Evolutionary conservation across 2,113 vertebrate genomes (phyloP).

Genomic region (Baryphthengus martii): DNA sequence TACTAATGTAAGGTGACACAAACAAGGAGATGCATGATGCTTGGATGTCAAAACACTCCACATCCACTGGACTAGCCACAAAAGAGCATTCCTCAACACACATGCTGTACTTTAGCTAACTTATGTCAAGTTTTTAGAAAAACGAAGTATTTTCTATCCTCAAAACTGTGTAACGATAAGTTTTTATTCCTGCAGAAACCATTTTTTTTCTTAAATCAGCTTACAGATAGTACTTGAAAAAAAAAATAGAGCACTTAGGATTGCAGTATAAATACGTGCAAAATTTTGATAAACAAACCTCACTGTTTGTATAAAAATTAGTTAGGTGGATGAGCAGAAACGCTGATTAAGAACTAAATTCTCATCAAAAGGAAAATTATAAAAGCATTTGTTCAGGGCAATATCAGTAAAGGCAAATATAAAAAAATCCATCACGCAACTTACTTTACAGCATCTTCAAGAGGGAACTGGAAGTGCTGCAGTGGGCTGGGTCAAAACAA

Average conservation of each 20-base stretch:
- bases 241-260: neutral
- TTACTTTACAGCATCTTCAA: neutral
- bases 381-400: neutral
- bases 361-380: neutral
- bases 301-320: neutral
- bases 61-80: neutral
- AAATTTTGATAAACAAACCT: neutral
- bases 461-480: neutral
- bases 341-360: neutral
- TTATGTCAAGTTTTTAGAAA: neutral
- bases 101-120: neutral
- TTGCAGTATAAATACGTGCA: neutral
- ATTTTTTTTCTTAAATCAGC: neutral
- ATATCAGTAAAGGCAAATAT: neutral
- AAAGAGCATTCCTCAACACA: neutral
- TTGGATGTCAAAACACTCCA: neutral
- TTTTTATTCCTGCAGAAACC: neutral
- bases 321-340: neutral
- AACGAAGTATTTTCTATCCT: neutral
- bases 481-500: neutral
- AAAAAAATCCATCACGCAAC: neutral
- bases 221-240: neutral
- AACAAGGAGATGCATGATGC: neutral
- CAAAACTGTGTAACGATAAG: neutral
- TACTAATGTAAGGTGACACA: neutral